Conservation (phyloP, 2,888 invertebrate species). For the Erebia ligea region DNA sequence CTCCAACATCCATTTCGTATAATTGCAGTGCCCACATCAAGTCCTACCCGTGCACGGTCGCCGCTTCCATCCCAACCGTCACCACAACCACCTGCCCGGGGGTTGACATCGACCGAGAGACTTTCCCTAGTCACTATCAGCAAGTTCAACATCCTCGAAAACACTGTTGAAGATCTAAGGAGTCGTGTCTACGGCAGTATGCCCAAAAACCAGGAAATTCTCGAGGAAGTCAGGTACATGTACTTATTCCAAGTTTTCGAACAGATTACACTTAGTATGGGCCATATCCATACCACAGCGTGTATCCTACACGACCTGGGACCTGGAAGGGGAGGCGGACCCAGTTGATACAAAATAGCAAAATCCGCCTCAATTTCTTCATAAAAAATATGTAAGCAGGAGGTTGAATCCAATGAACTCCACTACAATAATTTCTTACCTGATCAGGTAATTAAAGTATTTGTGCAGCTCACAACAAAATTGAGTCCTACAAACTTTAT, state of each 20-base stretch:
- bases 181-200: constrained; percentile 70
- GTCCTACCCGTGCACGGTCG: constrained; percentile 36
- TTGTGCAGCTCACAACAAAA: too few relatives aligned
- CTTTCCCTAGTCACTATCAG: constrained; percentile 74
- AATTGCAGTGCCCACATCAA: constrained; percentile 13
- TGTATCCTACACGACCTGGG: too few relatives aligned
- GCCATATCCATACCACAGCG: too few relatives aligned
- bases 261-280: not conserved
- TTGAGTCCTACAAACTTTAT: too few relatives aligned
- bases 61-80: constrained; percentile 30
- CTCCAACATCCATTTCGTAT: not conserved
- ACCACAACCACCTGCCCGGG: constrained; percentile 8
- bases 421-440: too few relatives aligned
- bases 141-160: constrained; percentile 70
- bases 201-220: constrained; percentile 69
- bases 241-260: not conserved
- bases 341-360: too few relatives aligned
- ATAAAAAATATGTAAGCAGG: too few relatives aligned
- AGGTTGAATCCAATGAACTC: too few relatives aligned
- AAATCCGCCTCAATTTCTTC: too few relatives aligned
- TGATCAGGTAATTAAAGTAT: too few relatives aligned
- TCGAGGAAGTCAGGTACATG: constrained; percentile 73
- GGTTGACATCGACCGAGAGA: constrained; percentile 50
- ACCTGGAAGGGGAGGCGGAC: too few relatives aligned
- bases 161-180: constrained; percentile 63